Conservation (phyloP, 2,797 vertebrate species). For the Valencia hispanica region DNA sequence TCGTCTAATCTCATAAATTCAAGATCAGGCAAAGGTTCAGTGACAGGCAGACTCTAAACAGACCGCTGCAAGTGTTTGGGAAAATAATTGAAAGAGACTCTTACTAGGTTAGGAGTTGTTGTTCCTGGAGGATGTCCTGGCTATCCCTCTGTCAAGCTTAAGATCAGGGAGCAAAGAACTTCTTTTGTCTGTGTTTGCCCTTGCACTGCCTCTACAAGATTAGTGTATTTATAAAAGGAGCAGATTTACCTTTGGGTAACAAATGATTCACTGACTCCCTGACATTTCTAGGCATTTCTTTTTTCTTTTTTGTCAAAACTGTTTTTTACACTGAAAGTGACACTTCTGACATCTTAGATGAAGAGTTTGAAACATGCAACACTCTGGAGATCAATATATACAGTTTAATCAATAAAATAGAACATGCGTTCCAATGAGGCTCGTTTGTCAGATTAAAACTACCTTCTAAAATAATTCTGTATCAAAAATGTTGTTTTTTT, state of each 20-base stretch:
- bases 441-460: background rate
- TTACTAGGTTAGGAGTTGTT: constrained; percentile 42
- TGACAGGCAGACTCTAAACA: constrained; percentile 26
- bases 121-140: constrained; percentile 39
- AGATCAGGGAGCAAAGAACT: constrained; percentile 21
- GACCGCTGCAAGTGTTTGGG: constrained; percentile 21
- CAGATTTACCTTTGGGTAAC: background rate
- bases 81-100: constrained; percentile 42
- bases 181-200: constrained; percentile 19
- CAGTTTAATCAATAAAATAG: background rate
- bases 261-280: background rate
- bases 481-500: background rate
- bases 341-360: background rate
- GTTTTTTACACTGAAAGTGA: background rate
- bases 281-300: background rate
- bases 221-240: constrained; percentile 15
- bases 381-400: background rate
- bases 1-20: constrained; percentile 40
- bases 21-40: constrained; percentile 34
- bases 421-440: background rate
- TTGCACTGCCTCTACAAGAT: constrained; percentile 7
- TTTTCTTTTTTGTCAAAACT: background rate
- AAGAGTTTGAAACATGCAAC: background rate
- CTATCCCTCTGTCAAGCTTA: constrained; percentile 10
- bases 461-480: background rate